Conservation (phyloP, 1,140 invertebrate genomes). For the Drosophila lowei region DNA sequence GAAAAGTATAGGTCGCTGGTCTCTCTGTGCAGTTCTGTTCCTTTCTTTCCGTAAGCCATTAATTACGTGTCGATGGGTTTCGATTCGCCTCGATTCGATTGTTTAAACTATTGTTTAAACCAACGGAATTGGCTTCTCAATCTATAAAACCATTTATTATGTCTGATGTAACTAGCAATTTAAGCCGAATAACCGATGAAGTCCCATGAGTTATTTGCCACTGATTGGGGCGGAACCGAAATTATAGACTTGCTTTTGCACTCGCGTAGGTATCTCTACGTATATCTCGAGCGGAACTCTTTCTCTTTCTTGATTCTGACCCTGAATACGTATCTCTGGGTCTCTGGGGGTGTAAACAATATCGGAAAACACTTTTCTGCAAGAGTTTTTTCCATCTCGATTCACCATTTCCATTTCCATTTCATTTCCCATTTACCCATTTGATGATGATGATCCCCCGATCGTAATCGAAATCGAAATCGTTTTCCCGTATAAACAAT, state of each 20-base stretch:
- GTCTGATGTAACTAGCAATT: conserved; percentile 6
- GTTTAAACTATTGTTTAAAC: conserved; percentile 40
- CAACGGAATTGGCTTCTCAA: conserved; percentile 19
- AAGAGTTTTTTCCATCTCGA: background rate
- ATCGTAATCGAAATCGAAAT: conserved; percentile 17
- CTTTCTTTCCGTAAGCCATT: conserved; percentile 51
- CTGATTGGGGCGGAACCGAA: background rate
- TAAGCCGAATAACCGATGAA: background rate
- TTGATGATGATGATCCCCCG: conserved; percentile 17
- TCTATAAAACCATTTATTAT: conserved; percentile 16
- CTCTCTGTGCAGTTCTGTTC: conserved; percentile 9
- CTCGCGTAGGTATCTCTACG: too few relatives aligned
- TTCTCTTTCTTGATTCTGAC: too few relatives aligned
- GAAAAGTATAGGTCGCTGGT: too few relatives aligned
- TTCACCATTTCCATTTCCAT: background rate
- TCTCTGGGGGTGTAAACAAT: too few relatives aligned
- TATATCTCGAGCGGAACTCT: too few relatives aligned
- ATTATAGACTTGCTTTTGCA: background rate
- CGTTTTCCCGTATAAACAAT: conserved; percentile 38
- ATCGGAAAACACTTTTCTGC: too few relatives aligned
- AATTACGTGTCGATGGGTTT: conserved; percentile 41
- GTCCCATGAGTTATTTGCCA: background rate
- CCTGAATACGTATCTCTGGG: too few relatives aligned
- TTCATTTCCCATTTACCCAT: background rate
- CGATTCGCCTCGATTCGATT: conserved; percentile 19